A percentile compares a stretch with the other conserved stretches of the same genome.
Evolutionary conservation across 2,888 invertebrate genomes (phyloP).

Genomic region (Sceliomorpha sp.): DNA sequence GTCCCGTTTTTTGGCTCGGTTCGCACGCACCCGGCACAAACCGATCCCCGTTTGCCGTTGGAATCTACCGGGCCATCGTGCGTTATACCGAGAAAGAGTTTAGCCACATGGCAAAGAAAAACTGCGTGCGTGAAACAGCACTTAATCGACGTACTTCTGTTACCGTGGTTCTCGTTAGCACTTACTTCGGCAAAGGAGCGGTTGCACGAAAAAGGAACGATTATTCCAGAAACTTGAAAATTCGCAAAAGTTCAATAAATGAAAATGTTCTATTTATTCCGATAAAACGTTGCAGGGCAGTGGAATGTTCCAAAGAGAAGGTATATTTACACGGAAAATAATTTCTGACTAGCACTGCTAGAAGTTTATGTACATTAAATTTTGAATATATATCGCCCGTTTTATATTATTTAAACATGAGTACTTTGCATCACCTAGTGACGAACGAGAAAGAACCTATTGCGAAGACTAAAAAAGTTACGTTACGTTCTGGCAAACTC

Average conservation of each 20-base stretch:
- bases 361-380: no score
- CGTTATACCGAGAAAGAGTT: constrained; percentile 47
- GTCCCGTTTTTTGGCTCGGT: constrained; percentile 15
- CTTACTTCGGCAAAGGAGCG: constrained; percentile 29
- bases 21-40: constrained; percentile 14
- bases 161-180: constrained; percentile 41
- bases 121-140: constrained; percentile 50
- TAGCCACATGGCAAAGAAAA: constrained; percentile 41
- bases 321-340: no score
- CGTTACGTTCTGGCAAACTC: no score
- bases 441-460: no score
- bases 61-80: constrained; percentile 32
- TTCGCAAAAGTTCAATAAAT: constrained; percentile 19
- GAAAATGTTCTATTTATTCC: no score
- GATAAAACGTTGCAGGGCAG: no score
- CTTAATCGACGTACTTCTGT: constrained; percentile 53
- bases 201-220: constrained; percentile 30
- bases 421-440: no score
- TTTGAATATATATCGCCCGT: no score
- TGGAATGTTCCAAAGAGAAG: no score
- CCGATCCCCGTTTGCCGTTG: constrained; percentile 8
- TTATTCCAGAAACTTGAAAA: constrained; percentile 33
- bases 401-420: no score
- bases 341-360: no score
- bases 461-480: no score